Conservation (phyloP, 2,113 vertebrate genomes). For the Tricholaema leucomelas region DNA sequence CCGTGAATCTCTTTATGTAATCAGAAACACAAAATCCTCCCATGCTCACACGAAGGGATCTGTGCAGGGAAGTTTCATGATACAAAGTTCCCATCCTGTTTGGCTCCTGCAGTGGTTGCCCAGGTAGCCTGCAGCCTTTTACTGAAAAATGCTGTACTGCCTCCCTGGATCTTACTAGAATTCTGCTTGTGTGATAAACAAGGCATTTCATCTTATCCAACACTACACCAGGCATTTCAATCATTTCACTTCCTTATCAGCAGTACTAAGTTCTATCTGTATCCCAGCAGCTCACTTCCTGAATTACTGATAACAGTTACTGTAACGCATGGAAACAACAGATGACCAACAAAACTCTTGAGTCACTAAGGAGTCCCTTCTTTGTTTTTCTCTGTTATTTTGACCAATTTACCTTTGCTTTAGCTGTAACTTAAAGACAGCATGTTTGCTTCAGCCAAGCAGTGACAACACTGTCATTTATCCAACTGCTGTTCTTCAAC, state of each 20-base stretch:
- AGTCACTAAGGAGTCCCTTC: neutral
- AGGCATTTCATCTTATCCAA: conserved; percentile 80
- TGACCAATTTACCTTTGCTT: neutral
- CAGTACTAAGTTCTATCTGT: conserved; percentile 42
- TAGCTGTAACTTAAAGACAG: neutral
- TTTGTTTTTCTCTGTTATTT: neutral
- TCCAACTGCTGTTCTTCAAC: neutral
- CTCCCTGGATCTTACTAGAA: conserved; percentile 57
- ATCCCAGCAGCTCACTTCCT: conserved; percentile 75
- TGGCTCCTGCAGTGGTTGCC: neutral
- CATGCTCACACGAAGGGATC: conserved; percentile 70
- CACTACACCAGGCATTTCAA: conserved; percentile 67
- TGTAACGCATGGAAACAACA: conserved; percentile 22
- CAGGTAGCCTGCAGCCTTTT: conserved; percentile 13
- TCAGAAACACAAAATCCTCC: conserved; percentile 80
- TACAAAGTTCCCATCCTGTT: conserved; percentile 79
- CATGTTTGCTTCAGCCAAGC: neutral
- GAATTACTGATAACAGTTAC: conserved; percentile 59
- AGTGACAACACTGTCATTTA: neutral
- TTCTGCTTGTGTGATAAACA: conserved; percentile 56
- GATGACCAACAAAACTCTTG: neutral
- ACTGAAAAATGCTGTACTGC: conserved; percentile 35
- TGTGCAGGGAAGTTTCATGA: conserved; percentile 60
- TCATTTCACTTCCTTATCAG: conserved; percentile 73
- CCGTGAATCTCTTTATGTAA: conserved; percentile 80